Conservation (phyloP, 2,113 vertebrate species). For the Xenopus borealis region DNA sequence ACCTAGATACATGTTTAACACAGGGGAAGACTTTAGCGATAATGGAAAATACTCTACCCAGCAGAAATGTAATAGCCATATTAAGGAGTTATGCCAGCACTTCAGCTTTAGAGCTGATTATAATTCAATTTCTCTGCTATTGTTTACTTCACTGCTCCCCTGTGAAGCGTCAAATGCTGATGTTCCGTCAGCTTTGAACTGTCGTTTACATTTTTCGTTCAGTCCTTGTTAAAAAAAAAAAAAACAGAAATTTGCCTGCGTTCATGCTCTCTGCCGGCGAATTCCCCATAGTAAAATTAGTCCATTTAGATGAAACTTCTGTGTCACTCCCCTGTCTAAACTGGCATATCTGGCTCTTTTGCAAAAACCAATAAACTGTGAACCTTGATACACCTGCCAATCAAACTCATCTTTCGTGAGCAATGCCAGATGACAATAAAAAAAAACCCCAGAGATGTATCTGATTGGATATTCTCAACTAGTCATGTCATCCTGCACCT, state of each 20-base stretch:
- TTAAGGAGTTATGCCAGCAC: conserved; percentile 21
- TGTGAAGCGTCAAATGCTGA: conserved; percentile 83
- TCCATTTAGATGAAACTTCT: conserved; percentile 93
- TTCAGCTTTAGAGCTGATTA: conserved; percentile 69
- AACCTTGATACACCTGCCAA: conserved; percentile 88
- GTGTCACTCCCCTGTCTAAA: conserved; percentile 91
- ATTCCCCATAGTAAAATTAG: conserved; percentile 91
- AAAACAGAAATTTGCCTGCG: conserved; percentile 71
- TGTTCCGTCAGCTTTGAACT: conserved; percentile 81
- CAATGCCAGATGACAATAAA: conserved; percentile 85
- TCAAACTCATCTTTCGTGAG: conserved; percentile 80
- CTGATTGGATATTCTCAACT: conserved; percentile 80
- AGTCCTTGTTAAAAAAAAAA: conserved; percentile 81
- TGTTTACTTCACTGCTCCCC: conserved; percentile 84
- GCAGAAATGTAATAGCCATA: conserved; percentile 9
- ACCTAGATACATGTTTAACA: background rate
- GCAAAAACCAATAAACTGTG: conserved; percentile 91
- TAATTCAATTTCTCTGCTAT: conserved; percentile 84
- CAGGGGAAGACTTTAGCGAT: background rate
- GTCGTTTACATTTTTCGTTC: conserved; percentile 90
- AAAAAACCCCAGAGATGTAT: conserved; percentile 56
- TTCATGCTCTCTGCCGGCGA: conserved; percentile 67
- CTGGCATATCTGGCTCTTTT: conserved; percentile 90
- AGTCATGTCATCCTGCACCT: conserved; percentile 87
- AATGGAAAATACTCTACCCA: conserved; percentile 15